Conservation (phyloP, 2,113 vertebrate species). For the Petaurus breviceps region DNA sequence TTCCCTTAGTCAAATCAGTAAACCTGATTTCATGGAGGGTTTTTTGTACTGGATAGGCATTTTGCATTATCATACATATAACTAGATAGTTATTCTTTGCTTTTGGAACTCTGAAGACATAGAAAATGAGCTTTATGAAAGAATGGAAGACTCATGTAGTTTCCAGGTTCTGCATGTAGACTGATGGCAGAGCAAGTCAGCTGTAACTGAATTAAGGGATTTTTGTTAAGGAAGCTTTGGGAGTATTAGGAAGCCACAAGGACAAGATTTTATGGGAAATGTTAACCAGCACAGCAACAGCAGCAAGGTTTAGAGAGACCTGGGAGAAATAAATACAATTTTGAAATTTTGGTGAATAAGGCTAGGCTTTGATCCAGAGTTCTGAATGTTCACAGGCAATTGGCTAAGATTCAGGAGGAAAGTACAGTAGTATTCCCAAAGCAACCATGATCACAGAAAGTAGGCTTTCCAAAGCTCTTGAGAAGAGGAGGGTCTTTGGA, state of each 20-base stretch:
- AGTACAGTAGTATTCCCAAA: neutral
- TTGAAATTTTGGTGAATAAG: neutral
- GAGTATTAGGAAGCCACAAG: neutral
- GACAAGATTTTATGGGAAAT: neutral
- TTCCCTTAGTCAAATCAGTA: neutral
- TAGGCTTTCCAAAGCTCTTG: neutral
- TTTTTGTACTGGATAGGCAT: neutral
- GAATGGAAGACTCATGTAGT: neutral
- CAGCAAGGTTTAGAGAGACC: neutral
- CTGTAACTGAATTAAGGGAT: neutral
- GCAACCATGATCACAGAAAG: neutral
- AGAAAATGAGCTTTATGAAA: neutral
- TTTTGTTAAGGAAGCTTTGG: neutral
- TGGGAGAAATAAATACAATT: neutral
- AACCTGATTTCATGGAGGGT: neutral
- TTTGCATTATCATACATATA: neutral
- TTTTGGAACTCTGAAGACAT: neutral
- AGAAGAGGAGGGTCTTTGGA: neutral
- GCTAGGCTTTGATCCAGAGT: neutral
- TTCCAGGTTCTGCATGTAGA: neutral
- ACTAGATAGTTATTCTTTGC: neutral
- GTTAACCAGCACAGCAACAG: neutral
- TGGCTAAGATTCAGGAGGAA: neutral
- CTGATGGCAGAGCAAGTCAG: neutral
- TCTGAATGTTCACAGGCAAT: neutral